phyloP scores from a whole-genome alignment of 2,888 invertebrate genomes.

The Dione juno region DNA sequence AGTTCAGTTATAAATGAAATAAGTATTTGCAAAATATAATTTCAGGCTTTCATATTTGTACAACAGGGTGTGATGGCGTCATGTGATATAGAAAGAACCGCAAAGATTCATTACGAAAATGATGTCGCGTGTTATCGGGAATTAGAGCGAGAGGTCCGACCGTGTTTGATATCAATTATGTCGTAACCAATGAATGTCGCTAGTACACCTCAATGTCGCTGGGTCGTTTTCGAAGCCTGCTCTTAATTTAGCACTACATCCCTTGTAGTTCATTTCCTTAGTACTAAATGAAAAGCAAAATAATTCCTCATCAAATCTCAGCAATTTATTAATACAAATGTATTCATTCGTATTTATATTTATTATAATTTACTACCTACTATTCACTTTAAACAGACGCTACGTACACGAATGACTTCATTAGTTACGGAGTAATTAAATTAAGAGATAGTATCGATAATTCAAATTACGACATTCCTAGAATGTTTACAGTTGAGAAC shows the following conservation, averaged over 20 bases:
- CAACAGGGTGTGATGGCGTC: background rate
- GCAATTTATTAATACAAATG: background rate
- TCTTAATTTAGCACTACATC: background rate
- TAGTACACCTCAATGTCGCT: slow-evolving; percentile 48
- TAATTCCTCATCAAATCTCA: background rate
- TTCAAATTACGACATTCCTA: background rate
- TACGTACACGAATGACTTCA: too few species aligned
- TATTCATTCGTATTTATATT: too few species aligned
- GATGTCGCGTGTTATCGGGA: slow-evolving; percentile 19
- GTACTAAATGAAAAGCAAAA: too few species aligned
- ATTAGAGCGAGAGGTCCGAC: slow-evolving; percentile 25
- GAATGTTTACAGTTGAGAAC: background rate
- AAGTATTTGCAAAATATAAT: background rate
- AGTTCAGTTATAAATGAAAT: background rate
- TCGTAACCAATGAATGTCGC: slow-evolving; percentile 47
- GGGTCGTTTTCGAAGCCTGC: slow-evolving; percentile 32
- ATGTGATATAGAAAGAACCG: background rate
- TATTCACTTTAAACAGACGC: too few species aligned
- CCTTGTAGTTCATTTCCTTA: background rate
- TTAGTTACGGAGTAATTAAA: background rate
- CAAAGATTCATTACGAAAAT: slow-evolving; percentile 7
- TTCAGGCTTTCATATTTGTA: background rate
- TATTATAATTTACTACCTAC: too few species aligned
- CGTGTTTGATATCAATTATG: slow-evolving; percentile 33
- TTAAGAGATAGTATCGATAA: background rate